Conservation (phyloP, 2,888 invertebrate genomes). For the Acanthopleura granulata region DNA sequence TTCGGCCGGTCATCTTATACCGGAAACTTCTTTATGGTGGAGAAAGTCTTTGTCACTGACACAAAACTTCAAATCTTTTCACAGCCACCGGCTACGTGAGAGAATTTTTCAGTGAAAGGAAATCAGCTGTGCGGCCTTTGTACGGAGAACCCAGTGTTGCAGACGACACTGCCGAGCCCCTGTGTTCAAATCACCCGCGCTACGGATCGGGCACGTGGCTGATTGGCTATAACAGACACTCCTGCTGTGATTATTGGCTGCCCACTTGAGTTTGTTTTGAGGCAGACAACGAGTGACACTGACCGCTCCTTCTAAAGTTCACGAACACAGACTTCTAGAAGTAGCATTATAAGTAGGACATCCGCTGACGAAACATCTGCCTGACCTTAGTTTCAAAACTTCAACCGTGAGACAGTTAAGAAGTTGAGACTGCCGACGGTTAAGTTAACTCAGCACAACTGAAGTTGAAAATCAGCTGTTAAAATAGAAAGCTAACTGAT, state of each 20-base stretch:
- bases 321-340: background rate
- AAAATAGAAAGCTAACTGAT: too few species aligned
- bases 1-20: too few species aligned
- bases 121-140: background rate
- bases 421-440: too few species aligned
- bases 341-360: background rate
- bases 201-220: background rate
- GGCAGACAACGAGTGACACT: background rate
- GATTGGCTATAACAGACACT: background rate
- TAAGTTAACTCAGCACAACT: too few species aligned
- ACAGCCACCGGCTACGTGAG: background rate
- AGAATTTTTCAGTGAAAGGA: background rate
- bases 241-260: background rate
- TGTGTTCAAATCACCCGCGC: background rate
- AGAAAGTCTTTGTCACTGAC: too few species aligned
- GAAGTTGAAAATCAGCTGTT: too few species aligned
- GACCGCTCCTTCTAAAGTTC: background rate
- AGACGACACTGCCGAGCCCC: background rate
- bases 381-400: background rate
- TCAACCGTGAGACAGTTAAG: too few species aligned
- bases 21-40: too few species aligned
- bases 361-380: background rate
- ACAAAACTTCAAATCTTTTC: too few species aligned
- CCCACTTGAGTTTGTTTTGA: conserved; percentile 1
- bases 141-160: background rate